Conservation (phyloP, 1,140 invertebrate genomes). For the Ridgeia piscesae region DNA sequence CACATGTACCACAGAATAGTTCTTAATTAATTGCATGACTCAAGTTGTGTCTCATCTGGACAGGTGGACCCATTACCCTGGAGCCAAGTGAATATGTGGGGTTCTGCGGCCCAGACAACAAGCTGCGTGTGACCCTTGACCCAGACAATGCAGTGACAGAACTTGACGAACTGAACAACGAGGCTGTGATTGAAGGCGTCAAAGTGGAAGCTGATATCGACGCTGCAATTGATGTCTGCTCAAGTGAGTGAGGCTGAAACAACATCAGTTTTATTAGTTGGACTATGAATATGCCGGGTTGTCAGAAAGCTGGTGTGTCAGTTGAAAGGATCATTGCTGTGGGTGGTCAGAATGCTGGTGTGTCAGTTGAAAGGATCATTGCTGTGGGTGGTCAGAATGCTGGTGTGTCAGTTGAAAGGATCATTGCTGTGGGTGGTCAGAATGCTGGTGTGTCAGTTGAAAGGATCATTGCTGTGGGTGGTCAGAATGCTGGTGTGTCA, state of each 20-base stretch:
- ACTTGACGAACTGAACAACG: background rate
- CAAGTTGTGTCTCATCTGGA: background rate
- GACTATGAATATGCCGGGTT: no score
- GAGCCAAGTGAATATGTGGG: background rate
- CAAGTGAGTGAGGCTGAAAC: background rate
- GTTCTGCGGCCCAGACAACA: background rate
- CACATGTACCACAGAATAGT: background rate
- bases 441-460: no score
- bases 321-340: no score
- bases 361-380: no score
- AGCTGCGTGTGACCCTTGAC: background rate
- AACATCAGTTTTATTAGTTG: no score
- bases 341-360: no score
- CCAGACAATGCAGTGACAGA: background rate
- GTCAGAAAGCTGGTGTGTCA: no score
- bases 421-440: no score
- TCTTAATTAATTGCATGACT: background rate
- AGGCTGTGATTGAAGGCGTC: background rate
- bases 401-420: no score
- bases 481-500: no score
- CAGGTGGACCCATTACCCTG: background rate
- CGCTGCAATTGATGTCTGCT: background rate
- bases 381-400: no score
- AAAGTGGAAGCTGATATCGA: background rate
- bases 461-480: no score